A percentile compares a stretch with the other conserved stretches of the same genome.
Evolutionary conservation across 2,113 vertebrate genomes (phyloP).

Genomic region (Neodon shergylaensis): DNA sequence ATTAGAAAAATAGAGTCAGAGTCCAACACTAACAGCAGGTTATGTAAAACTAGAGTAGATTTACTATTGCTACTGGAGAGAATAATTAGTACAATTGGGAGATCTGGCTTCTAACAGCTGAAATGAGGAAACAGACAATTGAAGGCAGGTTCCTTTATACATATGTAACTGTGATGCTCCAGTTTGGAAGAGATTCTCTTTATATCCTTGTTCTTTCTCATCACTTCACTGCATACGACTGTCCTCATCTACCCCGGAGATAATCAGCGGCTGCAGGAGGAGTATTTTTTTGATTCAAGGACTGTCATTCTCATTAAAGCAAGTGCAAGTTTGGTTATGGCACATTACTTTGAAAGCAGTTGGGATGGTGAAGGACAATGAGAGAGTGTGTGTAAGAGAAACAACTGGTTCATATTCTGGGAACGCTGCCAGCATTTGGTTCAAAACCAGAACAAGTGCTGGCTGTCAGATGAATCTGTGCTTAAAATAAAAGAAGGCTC

Average conservation of each 20-base stretch:
- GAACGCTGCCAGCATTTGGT: conserved; percentile 74
- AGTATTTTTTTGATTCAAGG: conserved; percentile 52
- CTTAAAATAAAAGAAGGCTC: conserved; percentile 74
- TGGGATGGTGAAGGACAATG: conserved; percentile 67
- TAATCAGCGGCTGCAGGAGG: conserved; percentile 8
- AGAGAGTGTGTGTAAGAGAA: conserved; percentile 74
- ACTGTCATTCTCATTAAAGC: conserved; percentile 69
- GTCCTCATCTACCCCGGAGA: conserved; percentile 57
- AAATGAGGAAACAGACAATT: background rate
- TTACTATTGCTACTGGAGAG: background rate
- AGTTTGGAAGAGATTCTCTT: background rate
- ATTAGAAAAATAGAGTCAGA: background rate
- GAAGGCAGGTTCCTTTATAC: background rate
- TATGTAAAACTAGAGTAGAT: background rate
- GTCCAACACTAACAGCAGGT: background rate
- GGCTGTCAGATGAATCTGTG: conserved; percentile 79
- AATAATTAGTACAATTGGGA: background rate
- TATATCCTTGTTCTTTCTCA: background rate
- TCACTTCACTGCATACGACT: background rate
- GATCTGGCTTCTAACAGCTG: background rate
- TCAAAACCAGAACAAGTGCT: conserved; percentile 81
- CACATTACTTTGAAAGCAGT: conserved; percentile 70
- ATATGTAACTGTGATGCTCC: background rate
- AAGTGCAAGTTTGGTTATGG: conserved; percentile 73
- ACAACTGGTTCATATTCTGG: conserved; percentile 81